phyloP scores from a whole-genome alignment of 1,140 invertebrate genomes.

The Drosophila lowei region DNA sequence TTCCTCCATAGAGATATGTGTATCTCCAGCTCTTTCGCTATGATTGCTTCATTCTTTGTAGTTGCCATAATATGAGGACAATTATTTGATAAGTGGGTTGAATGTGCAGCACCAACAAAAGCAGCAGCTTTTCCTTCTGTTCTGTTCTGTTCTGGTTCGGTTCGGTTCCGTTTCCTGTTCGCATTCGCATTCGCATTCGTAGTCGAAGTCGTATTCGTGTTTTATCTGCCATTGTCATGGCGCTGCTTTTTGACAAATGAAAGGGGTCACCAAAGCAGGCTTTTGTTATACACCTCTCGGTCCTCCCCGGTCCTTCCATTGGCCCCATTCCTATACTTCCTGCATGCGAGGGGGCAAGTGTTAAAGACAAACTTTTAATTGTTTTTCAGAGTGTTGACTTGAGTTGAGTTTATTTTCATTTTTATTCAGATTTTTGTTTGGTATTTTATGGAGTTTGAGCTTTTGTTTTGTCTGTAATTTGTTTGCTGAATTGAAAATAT shows the following conservation, averaged over 20 bases:
- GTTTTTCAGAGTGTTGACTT: constrained; percentile 62
- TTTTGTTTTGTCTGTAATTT: constrained; percentile 37
- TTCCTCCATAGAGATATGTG: constrained; percentile 7
- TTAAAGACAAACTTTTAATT: constrained; percentile 77
- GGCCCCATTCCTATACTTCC: neutral
- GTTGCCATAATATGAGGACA: constrained; percentile 74
- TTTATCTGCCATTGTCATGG: constrained; percentile 44
- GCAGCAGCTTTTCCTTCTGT: constrained; percentile 2
- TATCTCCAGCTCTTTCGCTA: constrained; percentile 7
- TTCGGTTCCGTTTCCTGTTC: constrained; percentile 14
- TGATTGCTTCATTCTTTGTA: constrained; percentile 33
- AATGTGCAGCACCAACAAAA: constrained; percentile 34
- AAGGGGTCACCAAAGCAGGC: constrained; percentile 59
- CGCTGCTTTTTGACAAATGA: constrained; percentile 60
- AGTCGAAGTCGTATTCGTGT: neutral
- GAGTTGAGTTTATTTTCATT: constrained; percentile 28
- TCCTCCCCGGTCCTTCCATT: neutral
- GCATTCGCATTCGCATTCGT: neutral
- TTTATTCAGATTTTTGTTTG: constrained; percentile 18
- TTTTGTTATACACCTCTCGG: constrained; percentile 19
- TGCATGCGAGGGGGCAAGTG: constrained; percentile 25
- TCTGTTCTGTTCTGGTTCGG: neutral
- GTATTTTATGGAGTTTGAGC: constrained; percentile 3
- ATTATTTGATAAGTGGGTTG: constrained; percentile 79
- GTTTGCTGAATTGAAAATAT: constrained; percentile 76